Percentiles rank a stretch among this genome's conserved stretches.
These are phyloP conservation scores for Marcusenius ussheri DNA, from an alignment of 2,113 vertebrate species.

Conservation along the genomic window DNA sequence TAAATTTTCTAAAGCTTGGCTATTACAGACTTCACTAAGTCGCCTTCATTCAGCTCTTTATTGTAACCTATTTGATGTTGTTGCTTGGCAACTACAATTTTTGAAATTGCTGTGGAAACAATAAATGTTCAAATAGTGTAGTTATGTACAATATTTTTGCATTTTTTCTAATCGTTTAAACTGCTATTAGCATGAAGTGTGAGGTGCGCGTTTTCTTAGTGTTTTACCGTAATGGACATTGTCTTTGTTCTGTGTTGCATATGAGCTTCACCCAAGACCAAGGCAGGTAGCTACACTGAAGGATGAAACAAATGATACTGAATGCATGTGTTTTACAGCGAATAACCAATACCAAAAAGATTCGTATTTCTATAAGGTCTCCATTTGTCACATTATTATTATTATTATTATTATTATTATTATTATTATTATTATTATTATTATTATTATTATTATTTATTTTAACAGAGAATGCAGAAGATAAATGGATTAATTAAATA, in stretches of 20 bases:
- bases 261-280: background rate
- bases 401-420: background rate
- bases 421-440: background rate
- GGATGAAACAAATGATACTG: background rate
- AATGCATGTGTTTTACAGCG: background rate
- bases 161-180: conserved; percentile 43
- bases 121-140: conserved; percentile 60
- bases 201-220: background rate
- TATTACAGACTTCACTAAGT: conserved; percentile 23
- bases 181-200: background rate
- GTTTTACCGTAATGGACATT: background rate
- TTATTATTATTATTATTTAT: background rate
- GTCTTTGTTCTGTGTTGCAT: conserved; percentile 19
- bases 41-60: conserved; percentile 64
- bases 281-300: background rate
- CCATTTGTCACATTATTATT: background rate
- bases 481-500: background rate
- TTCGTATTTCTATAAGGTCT: background rate
- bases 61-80: conserved; percentile 60
- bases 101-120: conserved; percentile 69
- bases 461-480: background rate
- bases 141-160: conserved; percentile 46
- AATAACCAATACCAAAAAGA: conserved; percentile 1
- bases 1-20: background rate
- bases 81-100: conserved; percentile 75